Percentiles rank a stretch among this genome's conserved stretches.
Conservation (phyloP, 2,113 vertebrate species). For the Craseonycteris thonglongyai region DNA sequence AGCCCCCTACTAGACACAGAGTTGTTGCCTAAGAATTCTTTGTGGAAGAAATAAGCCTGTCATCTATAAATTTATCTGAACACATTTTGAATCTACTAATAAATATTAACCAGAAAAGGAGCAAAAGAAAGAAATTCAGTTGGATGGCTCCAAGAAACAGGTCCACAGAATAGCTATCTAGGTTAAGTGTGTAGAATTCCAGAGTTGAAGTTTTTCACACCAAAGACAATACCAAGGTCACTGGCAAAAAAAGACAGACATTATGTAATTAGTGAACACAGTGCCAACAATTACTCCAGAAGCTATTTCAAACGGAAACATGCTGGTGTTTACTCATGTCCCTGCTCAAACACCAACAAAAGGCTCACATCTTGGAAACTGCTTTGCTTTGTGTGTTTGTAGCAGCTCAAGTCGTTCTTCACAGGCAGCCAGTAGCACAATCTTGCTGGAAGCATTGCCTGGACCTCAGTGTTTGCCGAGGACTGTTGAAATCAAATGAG, state of each 20-base stretch:
- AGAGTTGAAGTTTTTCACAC: conserved; percentile 39
- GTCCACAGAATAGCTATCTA: not conserved
- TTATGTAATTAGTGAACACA: conserved; percentile 74
- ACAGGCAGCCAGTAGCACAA: conserved; percentile 61
- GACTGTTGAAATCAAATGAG: not conserved
- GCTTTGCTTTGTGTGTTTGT: conserved; percentile 70
- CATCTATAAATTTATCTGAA: not conserved
- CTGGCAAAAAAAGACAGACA: conserved; percentile 62
- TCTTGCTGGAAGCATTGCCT: conserved; percentile 59
- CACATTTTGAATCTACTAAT: not conserved
- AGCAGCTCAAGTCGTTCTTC: conserved; percentile 65
- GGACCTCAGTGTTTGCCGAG: not conserved
- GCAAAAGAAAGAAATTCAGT: not conserved
- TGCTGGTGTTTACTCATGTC: conserved; percentile 68
- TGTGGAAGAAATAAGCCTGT: not conserved
- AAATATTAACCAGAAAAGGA: conserved; percentile 18
- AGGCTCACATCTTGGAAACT: conserved; percentile 77
- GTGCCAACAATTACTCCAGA: conserved; percentile 74
- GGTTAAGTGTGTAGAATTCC: not conserved
- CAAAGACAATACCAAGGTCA: conserved; percentile 65
- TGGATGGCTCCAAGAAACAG: not conserved
- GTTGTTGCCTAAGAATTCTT: not conserved
- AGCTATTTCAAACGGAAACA: conserved; percentile 74
- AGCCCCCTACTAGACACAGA: not conserved
- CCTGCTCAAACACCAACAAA: conserved; percentile 78